Conservation (phyloP, 2,113 vertebrate species). For the Rhinogobius similis region DNA sequence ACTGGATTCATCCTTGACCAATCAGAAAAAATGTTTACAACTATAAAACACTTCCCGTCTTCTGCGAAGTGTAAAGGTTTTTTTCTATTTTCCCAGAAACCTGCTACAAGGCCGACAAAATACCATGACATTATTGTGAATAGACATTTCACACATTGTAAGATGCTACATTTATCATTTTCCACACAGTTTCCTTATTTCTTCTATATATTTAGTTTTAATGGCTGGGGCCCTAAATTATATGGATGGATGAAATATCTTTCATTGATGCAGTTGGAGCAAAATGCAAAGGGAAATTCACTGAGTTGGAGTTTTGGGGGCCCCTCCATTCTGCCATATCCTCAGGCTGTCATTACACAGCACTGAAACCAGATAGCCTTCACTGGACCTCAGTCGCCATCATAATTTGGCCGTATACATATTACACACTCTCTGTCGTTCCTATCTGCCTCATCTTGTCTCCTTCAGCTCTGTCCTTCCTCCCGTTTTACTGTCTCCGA, state of each 20-base stretch:
- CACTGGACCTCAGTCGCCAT: conserved; percentile 34
- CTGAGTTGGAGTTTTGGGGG: conserved; percentile 15
- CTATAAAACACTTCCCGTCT: no score
- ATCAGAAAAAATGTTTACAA: no score
- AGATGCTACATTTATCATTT: background rate
- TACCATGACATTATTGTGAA: background rate
- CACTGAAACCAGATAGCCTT: conserved; percentile 40
- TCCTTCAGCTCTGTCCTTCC: conserved; percentile 16
- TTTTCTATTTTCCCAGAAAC: no score
- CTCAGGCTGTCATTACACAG: conserved; percentile 42
- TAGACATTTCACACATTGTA: background rate
- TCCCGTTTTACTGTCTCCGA: conserved; percentile 4
- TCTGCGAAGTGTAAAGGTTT: no score
- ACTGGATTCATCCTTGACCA: no score
- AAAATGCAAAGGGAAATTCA: background rate
- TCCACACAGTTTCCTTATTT: background rate
- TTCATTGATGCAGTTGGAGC: conserved; percentile 26
- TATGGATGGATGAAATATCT: conserved; percentile 7
- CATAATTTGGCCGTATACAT: conserved; percentile 29
- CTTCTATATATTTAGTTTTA: background rate
- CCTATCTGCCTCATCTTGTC: background rate
- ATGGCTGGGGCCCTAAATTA: conserved; percentile 7
- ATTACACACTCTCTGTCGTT: conserved; percentile 10
- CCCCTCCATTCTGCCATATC: conserved; percentile 38
- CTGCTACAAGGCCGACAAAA: no score